Conservation (phyloP, 2,888 invertebrate genomes). For the Eremobia ochroleuca region DNA sequence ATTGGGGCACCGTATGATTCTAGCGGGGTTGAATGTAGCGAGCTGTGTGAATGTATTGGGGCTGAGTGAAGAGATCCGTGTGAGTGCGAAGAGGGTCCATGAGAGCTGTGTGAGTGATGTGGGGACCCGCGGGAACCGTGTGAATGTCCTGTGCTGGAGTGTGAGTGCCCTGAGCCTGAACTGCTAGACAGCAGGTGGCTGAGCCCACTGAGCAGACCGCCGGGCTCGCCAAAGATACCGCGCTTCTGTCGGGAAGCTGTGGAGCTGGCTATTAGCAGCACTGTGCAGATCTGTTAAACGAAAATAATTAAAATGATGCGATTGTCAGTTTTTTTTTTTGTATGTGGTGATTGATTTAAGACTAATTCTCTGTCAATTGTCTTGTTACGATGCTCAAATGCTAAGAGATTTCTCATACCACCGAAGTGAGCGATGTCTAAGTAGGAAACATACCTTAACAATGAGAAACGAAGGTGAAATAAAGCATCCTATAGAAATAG, state of each 20-base stretch:
- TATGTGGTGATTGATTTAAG: background rate
- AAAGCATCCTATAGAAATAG: background rate
- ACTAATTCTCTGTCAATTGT: background rate
- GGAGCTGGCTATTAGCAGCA: constrained; percentile 72
- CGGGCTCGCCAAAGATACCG: constrained; percentile 77
- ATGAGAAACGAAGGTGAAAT: background rate
- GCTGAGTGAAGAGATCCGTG: constrained; percentile 32
- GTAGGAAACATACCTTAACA: background rate
- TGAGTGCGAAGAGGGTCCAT: constrained; percentile 2
- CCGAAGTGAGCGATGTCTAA: background rate
- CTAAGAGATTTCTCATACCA: background rate
- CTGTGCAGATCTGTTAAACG: constrained; percentile 71
- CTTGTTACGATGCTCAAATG: background rate
- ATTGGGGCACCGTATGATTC: constrained; percentile 10
- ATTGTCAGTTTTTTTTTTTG: background rate
- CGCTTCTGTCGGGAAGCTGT: constrained; percentile 77
- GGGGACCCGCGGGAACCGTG: constrained; percentile 1
- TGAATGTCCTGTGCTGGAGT: constrained; percentile 21
- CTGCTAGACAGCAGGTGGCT: constrained; percentile 30
- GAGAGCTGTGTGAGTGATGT: constrained; percentile 32
- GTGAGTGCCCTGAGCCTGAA: constrained; percentile 20
- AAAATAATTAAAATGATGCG: background rate
- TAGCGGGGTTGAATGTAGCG: constrained; percentile 24
- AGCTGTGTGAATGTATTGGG: constrained; percentile 38
- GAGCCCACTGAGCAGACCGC: constrained; percentile 69